Evolutionary conservation across 1,140 invertebrate genomes (phyloP).

Genomic region (Papilio dardanus): DNA sequence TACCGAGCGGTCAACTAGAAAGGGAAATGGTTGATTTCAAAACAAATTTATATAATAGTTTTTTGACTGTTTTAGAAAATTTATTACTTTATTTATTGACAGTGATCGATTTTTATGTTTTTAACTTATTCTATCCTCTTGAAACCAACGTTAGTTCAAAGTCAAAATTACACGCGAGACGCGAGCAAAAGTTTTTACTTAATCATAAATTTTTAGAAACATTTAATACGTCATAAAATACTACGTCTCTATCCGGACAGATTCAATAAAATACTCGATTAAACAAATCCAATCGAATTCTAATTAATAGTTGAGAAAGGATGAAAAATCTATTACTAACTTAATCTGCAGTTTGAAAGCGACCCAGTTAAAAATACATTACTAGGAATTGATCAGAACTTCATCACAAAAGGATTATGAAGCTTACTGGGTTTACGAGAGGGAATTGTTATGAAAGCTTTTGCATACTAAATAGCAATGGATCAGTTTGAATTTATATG

Average conservation of each 20-base stretch:
- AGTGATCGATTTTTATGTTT: neutral
- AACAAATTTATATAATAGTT: constrained; percentile 17
- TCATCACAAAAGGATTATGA: constrained; percentile 12
- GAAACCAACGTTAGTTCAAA: neutral
- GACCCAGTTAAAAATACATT: constrained; percentile 15
- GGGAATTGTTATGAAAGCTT: constrained; percentile 28
- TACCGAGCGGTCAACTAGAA: neutral
- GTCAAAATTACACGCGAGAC: too few species aligned
- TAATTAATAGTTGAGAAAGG: constrained; percentile 17
- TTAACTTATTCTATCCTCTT: neutral
- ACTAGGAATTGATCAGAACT: constrained; percentile 20
- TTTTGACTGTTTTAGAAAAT: neutral
- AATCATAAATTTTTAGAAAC: too few species aligned
- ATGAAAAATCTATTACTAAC: constrained; percentile 19
- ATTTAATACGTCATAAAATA: neutral
- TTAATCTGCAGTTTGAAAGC: constrained; percentile 27
- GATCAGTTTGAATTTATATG: constrained; percentile 23
- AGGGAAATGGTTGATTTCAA: constrained; percentile 1
- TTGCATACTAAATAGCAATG: constrained; percentile 27
- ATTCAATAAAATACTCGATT: neutral
- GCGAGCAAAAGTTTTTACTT: too few species aligned
- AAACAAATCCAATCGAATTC: constrained; percentile 8
- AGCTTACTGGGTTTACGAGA: constrained; percentile 23
- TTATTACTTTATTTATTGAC: neutral
- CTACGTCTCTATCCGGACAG: neutral